phyloP scores from a whole-genome alignment of 2,888 invertebrate genomes.

The Melinaea marsaeus region DNA sequence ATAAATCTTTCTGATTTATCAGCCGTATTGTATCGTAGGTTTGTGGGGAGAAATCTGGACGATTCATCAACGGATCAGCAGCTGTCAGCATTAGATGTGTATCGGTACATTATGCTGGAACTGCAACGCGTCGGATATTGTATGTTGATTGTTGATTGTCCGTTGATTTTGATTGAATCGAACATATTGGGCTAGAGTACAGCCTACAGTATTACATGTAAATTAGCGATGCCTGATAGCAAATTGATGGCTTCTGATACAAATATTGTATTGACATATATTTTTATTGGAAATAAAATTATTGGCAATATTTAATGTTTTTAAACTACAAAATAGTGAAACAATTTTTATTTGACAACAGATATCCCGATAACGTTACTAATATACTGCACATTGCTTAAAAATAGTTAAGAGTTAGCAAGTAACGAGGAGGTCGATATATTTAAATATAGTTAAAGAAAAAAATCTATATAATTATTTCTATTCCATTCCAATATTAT shows the following conservation, averaged over 20 bases:
- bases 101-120: slow-evolving; percentile 20
- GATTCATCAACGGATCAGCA: slow-evolving; percentile 31
- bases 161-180: slow-evolving; percentile 18
- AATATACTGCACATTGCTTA: too few species aligned
- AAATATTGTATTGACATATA: too few species aligned
- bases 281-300: too few species aligned
- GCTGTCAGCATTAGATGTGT: slow-evolving; percentile 27
- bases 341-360: too few species aligned
- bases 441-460: too few species aligned
- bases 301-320: too few species aligned
- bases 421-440: too few species aligned
- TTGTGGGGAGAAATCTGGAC: slow-evolving; percentile 28
- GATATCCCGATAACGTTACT: too few species aligned
- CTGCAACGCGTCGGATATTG: slow-evolving; percentile 21
- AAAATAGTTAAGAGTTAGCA: too few species aligned
- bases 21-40: slow-evolving; percentile 24
- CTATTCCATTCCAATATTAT: too few species aligned
- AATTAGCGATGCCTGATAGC: neutral
- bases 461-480: too few species aligned
- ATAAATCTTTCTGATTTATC: slow-evolving; percentile 39
- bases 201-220: neutral
- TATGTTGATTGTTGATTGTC: slow-evolving; percentile 20
- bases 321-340: too few species aligned
- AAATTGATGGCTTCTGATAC: neutral
- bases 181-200: slow-evolving; percentile 8